Percentiles rank a stretch among this genome's conserved stretches.
phyloP scores from a whole-genome alignment of 2,113 vertebrate species.

The Nettapus auritus region DNA sequence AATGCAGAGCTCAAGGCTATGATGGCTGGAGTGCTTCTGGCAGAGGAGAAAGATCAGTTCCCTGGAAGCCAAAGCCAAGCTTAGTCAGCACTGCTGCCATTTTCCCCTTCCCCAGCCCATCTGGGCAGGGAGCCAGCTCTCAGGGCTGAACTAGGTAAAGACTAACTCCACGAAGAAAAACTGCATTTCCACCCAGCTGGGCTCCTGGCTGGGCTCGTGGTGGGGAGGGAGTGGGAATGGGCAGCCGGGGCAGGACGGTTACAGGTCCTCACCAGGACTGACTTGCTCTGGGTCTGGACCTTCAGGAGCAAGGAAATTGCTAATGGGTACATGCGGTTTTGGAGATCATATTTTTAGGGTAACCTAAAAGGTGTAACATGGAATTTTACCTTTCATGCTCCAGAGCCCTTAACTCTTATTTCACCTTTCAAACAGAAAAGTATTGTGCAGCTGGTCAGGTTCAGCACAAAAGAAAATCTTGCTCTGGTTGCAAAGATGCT shows the following conservation, averaged over 20 bases:
- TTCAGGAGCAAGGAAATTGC: not conserved
- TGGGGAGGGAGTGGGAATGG: not conserved
- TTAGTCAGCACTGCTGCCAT: slow-evolving; percentile 5
- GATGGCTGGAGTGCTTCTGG: rapidly evolving
- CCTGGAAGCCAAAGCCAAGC: slow-evolving; percentile 24
- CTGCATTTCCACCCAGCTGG: not conserved
- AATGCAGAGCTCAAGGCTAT: not conserved
- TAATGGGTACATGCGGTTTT: rapidly evolving
- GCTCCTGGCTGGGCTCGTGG: rapidly evolving
- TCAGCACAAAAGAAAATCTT: not conserved
- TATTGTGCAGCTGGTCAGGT: not conserved
- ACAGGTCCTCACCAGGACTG: not conserved
- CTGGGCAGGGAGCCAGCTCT: slow-evolving; percentile 30
- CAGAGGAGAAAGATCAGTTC: not conserved
- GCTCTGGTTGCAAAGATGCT: not conserved
- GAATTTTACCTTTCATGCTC: not conserved
- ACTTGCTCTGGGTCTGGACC: not conserved
- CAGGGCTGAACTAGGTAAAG: not conserved
- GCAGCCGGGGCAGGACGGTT: not conserved
- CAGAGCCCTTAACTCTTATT: not conserved
- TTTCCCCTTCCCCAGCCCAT: not conserved
- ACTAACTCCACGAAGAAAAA: not conserved
- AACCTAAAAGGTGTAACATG: not conserved
- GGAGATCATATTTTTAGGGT: not conserved
- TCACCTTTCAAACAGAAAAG: not conserved